Evolutionary conservation across 2,797 vertebrate species (phyloP).

Genomic region (Pteropus rufus): DNA sequence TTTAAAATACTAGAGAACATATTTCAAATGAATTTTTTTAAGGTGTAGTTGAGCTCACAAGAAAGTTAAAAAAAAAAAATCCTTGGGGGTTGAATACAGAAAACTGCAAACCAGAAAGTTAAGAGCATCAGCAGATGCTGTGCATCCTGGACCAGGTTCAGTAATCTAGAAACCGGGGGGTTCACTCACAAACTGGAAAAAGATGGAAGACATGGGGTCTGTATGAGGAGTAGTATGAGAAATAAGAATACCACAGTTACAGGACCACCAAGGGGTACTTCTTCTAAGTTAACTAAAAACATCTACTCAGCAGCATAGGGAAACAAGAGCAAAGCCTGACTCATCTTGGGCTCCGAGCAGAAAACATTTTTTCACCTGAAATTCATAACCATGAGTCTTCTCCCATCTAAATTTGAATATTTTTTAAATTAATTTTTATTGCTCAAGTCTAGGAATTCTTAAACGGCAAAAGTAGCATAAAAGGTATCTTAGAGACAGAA

Average conservation of each 20-base stretch:
- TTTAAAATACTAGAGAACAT: neutral
- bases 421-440: neutral
- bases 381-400: neutral
- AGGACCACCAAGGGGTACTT: neutral
- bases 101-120: neutral
- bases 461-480: neutral
- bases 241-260: neutral
- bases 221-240: neutral
- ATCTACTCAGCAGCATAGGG: neutral
- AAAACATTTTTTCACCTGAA: neutral
- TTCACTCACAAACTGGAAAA: neutral
- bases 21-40: neutral
- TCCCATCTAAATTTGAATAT: neutral
- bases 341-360: neutral
- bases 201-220: neutral
- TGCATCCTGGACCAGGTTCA: neutral
- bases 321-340: neutral
- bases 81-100: neutral
- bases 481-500: neutral
- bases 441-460: neutral
- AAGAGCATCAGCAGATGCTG: neutral
- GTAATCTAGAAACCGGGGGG: neutral
- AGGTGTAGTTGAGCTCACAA: neutral
- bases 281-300: neutral
- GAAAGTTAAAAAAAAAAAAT: neutral